Evolutionary conservation across 2,113 vertebrate genomes (phyloP).

Genomic region (Lepidothrix coronata): DNA sequence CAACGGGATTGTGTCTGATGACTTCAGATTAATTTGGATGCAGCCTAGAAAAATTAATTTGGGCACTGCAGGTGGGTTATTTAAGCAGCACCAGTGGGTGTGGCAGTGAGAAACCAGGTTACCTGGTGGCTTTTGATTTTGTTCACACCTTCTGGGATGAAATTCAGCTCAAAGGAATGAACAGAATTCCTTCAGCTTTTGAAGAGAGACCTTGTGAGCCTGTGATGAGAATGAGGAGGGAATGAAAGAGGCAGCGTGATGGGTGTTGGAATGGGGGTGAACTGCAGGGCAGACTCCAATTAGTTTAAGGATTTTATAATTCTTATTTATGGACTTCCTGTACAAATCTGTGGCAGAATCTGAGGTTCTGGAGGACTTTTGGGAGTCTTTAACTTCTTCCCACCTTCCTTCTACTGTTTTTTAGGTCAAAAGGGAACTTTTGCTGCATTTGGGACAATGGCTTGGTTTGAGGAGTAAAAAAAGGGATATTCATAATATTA

Average conservation of each 20-base stretch:
- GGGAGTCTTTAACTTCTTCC: background rate
- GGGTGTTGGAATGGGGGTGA: background rate
- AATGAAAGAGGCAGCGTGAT: background rate
- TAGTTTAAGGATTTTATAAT: background rate
- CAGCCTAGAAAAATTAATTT: background rate
- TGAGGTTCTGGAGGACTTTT: background rate
- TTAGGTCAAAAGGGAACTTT: background rate
- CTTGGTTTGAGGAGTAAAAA: background rate
- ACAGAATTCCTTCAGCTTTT: background rate
- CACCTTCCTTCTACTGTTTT: accelerated
- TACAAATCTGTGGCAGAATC: background rate
- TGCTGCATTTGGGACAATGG: background rate
- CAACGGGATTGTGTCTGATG: background rate
- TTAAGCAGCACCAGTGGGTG: background rate
- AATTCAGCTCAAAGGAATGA: background rate
- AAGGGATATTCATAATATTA: background rate
- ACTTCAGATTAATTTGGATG: background rate
- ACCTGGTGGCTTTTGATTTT: conserved; percentile 12
- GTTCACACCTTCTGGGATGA: background rate
- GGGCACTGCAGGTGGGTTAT: background rate
- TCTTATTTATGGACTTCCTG: background rate
- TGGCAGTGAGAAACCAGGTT: background rate
- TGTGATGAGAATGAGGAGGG: background rate
- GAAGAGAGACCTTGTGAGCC: conserved; percentile 10
- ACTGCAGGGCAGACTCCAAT: background rate